Evolutionary conservation across 1,140 invertebrate genomes (phyloP).

Genomic region (Megalonaias nervosa): DNA sequence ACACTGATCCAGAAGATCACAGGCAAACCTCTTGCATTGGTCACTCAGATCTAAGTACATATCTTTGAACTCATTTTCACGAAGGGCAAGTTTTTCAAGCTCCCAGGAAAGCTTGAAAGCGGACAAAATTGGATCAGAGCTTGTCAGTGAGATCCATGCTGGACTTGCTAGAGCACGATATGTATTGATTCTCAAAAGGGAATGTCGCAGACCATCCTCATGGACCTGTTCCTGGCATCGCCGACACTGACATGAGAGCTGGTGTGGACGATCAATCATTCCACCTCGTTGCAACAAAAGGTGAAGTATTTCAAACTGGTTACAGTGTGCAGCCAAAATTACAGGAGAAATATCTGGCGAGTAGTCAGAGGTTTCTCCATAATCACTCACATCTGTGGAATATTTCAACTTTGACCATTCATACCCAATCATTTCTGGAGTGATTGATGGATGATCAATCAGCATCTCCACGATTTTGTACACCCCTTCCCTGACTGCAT

Average conservation of each 20-base stretch:
- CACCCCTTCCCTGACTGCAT: slow-evolving; percentile 72
- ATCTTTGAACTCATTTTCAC: slow-evolving; percentile 76
- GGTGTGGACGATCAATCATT: slow-evolving; percentile 74
- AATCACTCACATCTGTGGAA: slow-evolving; percentile 28
- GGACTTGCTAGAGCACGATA: slow-evolving; percentile 70
- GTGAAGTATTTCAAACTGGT: slow-evolving; percentile 71
- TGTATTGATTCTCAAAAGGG: slow-evolving; percentile 68
- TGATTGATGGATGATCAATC: slow-evolving; percentile 74
- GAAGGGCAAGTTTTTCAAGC: slow-evolving; percentile 67
- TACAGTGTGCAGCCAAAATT: slow-evolving; percentile 69
- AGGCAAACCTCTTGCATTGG: slow-evolving; percentile 73
- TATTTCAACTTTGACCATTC: slow-evolving; percentile 60
- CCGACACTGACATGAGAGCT: slow-evolving; percentile 76
- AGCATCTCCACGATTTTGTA: slow-evolving; percentile 77
- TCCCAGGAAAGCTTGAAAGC: slow-evolving; percentile 78
- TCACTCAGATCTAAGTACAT: slow-evolving; percentile 74
- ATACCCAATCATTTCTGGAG: slow-evolving; percentile 58
- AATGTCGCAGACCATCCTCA: slow-evolving; percentile 66
- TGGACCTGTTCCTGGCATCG: slow-evolving; percentile 73
- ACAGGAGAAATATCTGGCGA: slow-evolving; percentile 68
- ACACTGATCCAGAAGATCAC: slow-evolving; percentile 69
- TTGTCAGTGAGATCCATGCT: slow-evolving; percentile 79
- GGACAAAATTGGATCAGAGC: slow-evolving; percentile 79
- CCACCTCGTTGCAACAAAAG: slow-evolving; percentile 68
- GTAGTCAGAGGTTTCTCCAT: slow-evolving; percentile 64